Base-by-base conservation (phyloP, 2,797 vertebrate species). In the Epinephelus coioides region DNA sequence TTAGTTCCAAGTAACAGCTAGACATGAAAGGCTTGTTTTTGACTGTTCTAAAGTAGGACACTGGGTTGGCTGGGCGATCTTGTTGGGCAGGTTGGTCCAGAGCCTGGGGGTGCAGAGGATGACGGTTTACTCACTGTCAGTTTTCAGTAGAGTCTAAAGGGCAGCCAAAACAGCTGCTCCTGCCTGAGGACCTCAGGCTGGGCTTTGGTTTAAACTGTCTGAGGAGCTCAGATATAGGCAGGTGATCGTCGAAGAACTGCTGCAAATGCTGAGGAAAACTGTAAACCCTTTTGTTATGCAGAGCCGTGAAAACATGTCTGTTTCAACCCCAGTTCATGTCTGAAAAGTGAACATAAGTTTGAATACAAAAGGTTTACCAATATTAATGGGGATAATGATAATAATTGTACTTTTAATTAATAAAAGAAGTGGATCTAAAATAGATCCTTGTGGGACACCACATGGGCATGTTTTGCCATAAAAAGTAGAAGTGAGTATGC, bases 11-110 rank as follows among this genome's bases (percentile, higher is more conserved):
- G 2, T 4, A 53, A 57, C 59, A 51, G 15, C 0, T 30, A 43
- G 9, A 55, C 40, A 25, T 38, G 27, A 73, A 68, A 49, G 19
- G 10, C 53, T 67, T 69, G 44, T 51, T 73, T 73, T 64, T 21
- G 25, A 44, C 17, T 19, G 15, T 64, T 71, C 19, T 43, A 38
- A 73, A 71, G 49, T 71, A 75, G 69, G 38, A 44, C 44, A 43
- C 18, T 23, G 40, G 25, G 50, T 74, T 83, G 43, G 18, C 54
- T 14, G 17, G 54, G 40, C 1, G 19, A 81, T 69, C 69, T 69
- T 72, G 69, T 75, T 60, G 74, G 61, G 23, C 75, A 50, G 71
- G 74, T 79, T 80, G 72, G 53, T 79, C 55, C 55, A 73, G 62
- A 73, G 62, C 61, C 77, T 51, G 2, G 18, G 23, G 53, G 21